phyloP scores from a whole-genome alignment of 2,797 vertebrate species.

The Champsocephalus gunnari region DNA sequence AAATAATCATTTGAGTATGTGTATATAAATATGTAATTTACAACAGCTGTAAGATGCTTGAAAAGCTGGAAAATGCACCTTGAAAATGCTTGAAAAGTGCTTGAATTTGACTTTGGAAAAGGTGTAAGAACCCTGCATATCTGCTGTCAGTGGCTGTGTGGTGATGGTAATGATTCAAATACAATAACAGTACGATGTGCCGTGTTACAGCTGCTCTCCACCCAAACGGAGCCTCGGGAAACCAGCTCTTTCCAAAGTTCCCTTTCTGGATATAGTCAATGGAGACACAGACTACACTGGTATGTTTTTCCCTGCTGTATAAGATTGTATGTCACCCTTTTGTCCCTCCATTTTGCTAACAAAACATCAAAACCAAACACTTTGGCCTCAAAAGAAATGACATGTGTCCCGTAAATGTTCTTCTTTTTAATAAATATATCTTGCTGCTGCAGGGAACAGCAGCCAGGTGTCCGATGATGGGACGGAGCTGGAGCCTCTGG shows the following conservation, averaged over 20 bases:
- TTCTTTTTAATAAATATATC: background rate
- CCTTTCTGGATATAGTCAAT: constrained; percentile 90
- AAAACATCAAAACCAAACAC: background rate
- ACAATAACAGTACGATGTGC: constrained; percentile 20
- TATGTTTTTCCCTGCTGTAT: constrained; percentile 68
- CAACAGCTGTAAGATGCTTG: too few relatives aligned
- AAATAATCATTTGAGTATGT: too few relatives aligned
- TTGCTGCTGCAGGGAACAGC: constrained; percentile 81
- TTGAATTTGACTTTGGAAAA: too few relatives aligned
- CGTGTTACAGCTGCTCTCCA: constrained; percentile 81
- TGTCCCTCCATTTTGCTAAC: background rate
- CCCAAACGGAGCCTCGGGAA: constrained; percentile 94
- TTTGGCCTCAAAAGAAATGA: background rate
- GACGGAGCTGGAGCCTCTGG: constrained; percentile 91
- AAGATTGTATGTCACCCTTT: background rate
- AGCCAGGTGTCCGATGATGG: constrained; percentile 88
- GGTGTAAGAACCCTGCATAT: background rate
- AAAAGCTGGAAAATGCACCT: too few relatives aligned
- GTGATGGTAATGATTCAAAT: background rate
- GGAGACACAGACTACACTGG: constrained; percentile 90
- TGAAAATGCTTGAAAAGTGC: too few relatives aligned
- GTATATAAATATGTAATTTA: too few relatives aligned
- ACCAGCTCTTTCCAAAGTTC: constrained; percentile 92
- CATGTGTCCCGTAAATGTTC: background rate
- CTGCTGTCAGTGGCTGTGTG: background rate